Evolutionary conservation across 53 echinoderm and acorn worm species (phyloP).

Genomic region (Luidia sarsii): DNA sequence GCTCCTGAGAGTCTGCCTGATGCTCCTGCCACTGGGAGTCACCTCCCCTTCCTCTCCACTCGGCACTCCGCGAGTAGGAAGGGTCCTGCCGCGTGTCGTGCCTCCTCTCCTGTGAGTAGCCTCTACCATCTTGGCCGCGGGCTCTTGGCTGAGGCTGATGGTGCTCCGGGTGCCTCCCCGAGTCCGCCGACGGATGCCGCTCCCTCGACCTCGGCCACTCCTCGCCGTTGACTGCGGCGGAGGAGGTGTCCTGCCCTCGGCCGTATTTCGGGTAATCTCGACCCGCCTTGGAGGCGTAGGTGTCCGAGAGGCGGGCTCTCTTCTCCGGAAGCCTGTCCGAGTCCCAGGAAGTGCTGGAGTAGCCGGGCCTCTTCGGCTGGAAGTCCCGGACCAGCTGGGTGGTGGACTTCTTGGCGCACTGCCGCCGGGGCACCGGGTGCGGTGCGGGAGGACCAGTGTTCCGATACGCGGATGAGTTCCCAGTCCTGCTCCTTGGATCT

Average conservation of each 20-base stretch:
- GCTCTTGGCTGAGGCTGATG: background rate
- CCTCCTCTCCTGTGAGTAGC: conserved; percentile 5
- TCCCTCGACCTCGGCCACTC: conserved; percentile 10
- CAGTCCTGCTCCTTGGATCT: conserved; percentile 27
- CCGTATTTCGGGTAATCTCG: background rate
- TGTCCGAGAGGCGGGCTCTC: background rate
- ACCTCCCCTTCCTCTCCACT: background rate
- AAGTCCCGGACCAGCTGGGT: conserved; percentile 41
- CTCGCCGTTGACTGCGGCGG: background rate
- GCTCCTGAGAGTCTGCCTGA: background rate
- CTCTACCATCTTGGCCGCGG: background rate
- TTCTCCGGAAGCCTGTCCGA: background rate
- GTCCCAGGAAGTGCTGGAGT: background rate
- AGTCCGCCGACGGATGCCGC: background rate
- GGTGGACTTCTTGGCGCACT: conserved; percentile 55
- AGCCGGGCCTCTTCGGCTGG: conserved; percentile 10
- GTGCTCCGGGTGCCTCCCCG: background rate
- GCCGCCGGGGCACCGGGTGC: conserved; percentile 4
- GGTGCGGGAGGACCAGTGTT: background rate
- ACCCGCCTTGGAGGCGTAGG: background rate
- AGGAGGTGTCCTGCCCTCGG: background rate
- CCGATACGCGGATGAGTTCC: conserved; percentile 20
- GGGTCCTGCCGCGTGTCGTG: background rate
- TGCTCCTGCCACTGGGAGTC: background rate
- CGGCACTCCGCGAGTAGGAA: background rate